Evolutionary conservation across 1,140 invertebrate genomes (phyloP).

Genomic region (Adoxophyes honmai): DNA sequence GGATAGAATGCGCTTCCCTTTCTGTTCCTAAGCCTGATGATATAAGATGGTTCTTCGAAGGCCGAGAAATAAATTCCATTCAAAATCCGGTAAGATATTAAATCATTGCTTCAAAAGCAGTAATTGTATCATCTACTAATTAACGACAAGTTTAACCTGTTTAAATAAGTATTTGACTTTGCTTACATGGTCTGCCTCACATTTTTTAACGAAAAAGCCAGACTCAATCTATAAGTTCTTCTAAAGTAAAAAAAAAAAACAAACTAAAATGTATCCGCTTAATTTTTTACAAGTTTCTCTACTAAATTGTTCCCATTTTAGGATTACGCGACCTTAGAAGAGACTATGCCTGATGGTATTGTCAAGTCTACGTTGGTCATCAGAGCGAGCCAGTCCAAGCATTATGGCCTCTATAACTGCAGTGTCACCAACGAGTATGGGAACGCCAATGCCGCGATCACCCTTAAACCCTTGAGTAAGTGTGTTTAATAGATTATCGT

Average conservation of each 20-base stretch:
- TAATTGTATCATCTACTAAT: no score
- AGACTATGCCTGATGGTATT: slow-evolving; percentile 80
- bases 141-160: no score
- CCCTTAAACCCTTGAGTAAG: slow-evolving; percentile 93
- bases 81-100: slow-evolving; percentile 74
- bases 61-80: slow-evolving; percentile 85
- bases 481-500: slow-evolving; percentile 35
- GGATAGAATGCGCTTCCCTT: slow-evolving; percentile 91
- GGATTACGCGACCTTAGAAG: slow-evolving; percentile 82
- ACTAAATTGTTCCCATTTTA: slow-evolving; percentile 38
- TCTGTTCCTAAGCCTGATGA: slow-evolving; percentile 92
- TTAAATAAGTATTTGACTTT: no score
- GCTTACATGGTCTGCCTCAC: no score
- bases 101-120: no score
- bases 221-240: no score
- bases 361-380: slow-evolving; percentile 89
- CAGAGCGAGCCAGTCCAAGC: slow-evolving; percentile 86
- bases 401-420: slow-evolving; percentile 96
- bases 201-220: no score
- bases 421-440: slow-evolving; percentile 95
- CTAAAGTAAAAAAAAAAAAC: no score
- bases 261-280: no score
- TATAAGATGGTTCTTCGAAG: slow-evolving; percentile 91
- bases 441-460: slow-evolving; percentile 89
- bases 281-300: no score